These are phyloP conservation scores for Ceratina calcarata DNA, from an alignment of 1,140 invertebrate genomes.

Conservation along the genomic window DNA sequence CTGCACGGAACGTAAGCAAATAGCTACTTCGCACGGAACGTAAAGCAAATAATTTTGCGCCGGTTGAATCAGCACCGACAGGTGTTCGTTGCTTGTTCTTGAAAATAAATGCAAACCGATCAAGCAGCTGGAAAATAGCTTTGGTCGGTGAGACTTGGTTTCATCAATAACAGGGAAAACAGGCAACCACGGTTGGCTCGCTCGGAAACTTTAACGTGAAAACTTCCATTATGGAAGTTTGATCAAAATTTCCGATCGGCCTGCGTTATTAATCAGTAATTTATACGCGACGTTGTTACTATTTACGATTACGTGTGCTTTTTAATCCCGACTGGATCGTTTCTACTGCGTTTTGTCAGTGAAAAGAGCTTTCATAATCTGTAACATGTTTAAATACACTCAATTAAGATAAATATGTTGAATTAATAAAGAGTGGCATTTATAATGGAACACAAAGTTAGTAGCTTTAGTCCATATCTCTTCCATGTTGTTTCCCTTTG, in stretches of 20 bases:
- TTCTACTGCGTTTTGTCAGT: not conserved
- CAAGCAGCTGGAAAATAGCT: slow-evolving; percentile 31
- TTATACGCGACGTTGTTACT: slow-evolving; percentile 51
- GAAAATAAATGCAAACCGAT: slow-evolving; percentile 26
- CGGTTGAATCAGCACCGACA: not conserved
- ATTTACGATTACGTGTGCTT: slow-evolving; percentile 49
- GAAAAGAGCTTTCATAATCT: slow-evolving; percentile 4
- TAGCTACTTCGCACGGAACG: not conserved
- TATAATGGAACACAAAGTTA: too few relatives aligned
- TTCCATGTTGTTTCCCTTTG: not conserved
- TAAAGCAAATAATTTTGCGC: not conserved
- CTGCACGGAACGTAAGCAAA: not conserved
- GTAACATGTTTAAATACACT: not conserved
- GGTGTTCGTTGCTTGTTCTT: slow-evolving; percentile 23
- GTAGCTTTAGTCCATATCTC: not conserved
- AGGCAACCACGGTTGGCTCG: not conserved
- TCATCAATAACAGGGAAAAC: slow-evolving; percentile 52
- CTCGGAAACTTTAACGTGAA: slow-evolving; percentile 35
- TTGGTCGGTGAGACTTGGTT: slow-evolving; percentile 47
- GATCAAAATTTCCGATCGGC: slow-evolving; percentile 52
- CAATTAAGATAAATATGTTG: not conserved
- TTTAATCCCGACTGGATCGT: slow-evolving; percentile 7
- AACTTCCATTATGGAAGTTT: slow-evolving; percentile 62
- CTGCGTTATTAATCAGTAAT: slow-evolving; percentile 58
- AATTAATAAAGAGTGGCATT: not conserved